phyloP scores from a whole-genome alignment of 2,888 invertebrate species.

The Ornithoptera priamus region DNA sequence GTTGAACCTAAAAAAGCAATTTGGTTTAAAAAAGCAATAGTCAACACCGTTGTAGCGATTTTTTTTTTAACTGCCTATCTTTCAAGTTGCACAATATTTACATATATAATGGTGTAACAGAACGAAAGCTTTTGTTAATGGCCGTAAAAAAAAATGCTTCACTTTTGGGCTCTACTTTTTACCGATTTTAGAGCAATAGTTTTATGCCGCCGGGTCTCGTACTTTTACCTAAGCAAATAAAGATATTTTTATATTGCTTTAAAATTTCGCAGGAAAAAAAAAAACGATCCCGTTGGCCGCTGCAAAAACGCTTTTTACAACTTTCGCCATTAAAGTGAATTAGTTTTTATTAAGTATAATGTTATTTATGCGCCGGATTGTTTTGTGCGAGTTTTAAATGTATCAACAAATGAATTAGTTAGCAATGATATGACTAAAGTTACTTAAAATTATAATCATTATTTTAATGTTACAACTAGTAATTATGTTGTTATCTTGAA shows the following conservation, averaged over 20 bases:
- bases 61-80: constrained; percentile 48
- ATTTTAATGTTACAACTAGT: no score
- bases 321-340: not conserved
- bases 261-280: constrained; percentile 39
- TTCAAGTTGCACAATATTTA: constrained; percentile 45
- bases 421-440: no score
- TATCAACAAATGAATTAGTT: no score
- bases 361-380: no score
- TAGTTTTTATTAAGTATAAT: no score
- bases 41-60: constrained; percentile 40
- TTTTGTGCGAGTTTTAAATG: no score
- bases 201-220: constrained; percentile 39
- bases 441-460: no score
- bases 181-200: constrained; percentile 61
- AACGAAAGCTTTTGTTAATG: constrained; percentile 48
- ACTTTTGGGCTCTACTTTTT: constrained; percentile 72
- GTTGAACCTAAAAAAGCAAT: constrained; percentile 7
- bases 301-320: constrained; percentile 23
- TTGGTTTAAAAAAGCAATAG: constrained; percentile 31
- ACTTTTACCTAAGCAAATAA: constrained; percentile 62
- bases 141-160: constrained; percentile 41
- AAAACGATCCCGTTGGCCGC: constrained; percentile 37
- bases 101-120: constrained; percentile 49
- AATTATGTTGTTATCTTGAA: no score
- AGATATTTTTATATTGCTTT: constrained; percentile 56